Base-by-base conservation (phyloP, 2,113 vertebrate genomes). In the Synchiropus splendidus region DNA sequence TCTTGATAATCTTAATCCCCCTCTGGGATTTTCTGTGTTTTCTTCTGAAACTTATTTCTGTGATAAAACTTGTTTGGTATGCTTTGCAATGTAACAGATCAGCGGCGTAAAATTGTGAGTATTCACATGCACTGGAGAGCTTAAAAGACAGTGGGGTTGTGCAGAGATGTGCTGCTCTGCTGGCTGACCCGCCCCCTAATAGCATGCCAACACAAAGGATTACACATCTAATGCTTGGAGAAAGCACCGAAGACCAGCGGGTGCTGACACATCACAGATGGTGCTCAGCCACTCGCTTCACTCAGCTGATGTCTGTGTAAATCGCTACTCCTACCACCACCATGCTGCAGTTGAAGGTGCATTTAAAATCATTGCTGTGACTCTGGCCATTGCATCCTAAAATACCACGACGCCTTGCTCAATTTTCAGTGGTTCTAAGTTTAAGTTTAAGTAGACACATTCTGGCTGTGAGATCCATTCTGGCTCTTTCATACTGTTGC, bases 171-270 rank as follows among this genome's bases (percentile, higher is more conserved):
- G 51, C 51, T 55, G 54, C 70, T 61, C 13, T 70, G 55, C 54
- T 64, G 68, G 67, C 72, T 67, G 67, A 78, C 80, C 16, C 9
- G 13, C 15, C 34, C 34, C 34, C 21, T 78, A 80, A 79, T 79
- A 80, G 78, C 79, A 66, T 75, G 75, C 76, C 79, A 78, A 77
- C 78, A 74, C 70, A 79, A 83, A 81, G 75, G 79, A 81, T 81
- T 82, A 81, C 65, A 60, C 54, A 63, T 45, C 62, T 80, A 83
- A 85, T 82, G 75, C 73, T 77, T 76, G 59, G 51, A 66, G 62
- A 64, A 59, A 39, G 61, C 11, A n/a, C n/a, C 16, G 47, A 36
- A 47, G 39, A 11, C 39, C 43, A 39, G 38, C 41, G 56, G 36
- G 43, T 72, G 74, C 66, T 72, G 71, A 82, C 68, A 32, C 68